A percentile compares a stretch with the other conserved stretches of the same genome.
phyloP scores from a whole-genome alignment of 2,888 invertebrate genomes.

The Hoplodrina blanda region DNA sequence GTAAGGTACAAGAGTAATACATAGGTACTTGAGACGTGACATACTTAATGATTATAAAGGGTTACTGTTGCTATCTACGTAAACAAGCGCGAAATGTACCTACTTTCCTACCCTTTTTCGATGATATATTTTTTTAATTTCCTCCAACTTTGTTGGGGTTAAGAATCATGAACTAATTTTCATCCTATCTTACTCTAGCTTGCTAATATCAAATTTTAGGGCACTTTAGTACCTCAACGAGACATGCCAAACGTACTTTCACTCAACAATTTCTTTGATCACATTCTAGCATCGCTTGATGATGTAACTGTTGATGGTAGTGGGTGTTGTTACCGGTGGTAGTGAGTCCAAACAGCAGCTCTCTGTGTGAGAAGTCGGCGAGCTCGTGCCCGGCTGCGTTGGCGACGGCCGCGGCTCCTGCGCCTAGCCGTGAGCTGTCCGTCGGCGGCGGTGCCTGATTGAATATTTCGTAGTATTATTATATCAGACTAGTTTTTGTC shows the following conservation, averaged over 20 bases:
- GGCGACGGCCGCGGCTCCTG: conserved; percentile 91
- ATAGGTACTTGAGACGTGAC: conserved; percentile 23
- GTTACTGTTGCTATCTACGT: conserved; percentile 1
- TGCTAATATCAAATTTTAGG: not conserved
- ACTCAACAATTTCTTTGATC: not conserved
- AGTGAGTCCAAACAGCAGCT: conserved; percentile 96
- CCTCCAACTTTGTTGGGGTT: not conserved
- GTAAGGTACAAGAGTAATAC: conserved; percentile 14
- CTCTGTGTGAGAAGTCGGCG: conserved; percentile 95
- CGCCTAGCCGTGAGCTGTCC: conserved; percentile 86
- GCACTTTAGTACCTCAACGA: not conserved
- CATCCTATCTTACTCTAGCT: too few species aligned
- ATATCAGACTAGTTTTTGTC: not conserved
- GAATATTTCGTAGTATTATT: not conserved
- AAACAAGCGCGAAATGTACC: not conserved
- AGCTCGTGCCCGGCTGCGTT: conserved; percentile 95
- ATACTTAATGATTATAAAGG: conserved; percentile 21
- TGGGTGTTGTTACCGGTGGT: conserved; percentile 88
- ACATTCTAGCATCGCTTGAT: not conserved
- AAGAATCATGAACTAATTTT: too few species aligned
- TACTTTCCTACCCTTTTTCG: not conserved
- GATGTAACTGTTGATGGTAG: not conserved
- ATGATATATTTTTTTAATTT: not conserved
- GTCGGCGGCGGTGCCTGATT: conserved; percentile 90
- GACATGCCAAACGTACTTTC: not conserved